Base-by-base conservation (phyloP, 2,113 vertebrate species). In the Halichoerus grypus region DNA sequence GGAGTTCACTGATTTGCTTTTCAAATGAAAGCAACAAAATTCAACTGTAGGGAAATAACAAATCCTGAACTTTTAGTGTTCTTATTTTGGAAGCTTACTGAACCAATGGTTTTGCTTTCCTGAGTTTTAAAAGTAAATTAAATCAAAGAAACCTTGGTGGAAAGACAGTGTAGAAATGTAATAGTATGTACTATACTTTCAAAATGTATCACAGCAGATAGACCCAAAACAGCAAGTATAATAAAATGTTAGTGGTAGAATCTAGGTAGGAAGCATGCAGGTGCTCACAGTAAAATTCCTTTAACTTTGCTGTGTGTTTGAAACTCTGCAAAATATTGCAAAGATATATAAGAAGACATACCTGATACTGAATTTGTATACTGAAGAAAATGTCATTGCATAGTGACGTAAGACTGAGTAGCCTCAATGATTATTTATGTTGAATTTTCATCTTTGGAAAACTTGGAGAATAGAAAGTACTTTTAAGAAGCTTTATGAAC, bases 1-100 rank as follows among this genome's bases (percentile, higher is more conserved):
- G n/a, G 42, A 94, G 53, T 46, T 97, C 79, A 46, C 61, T 21
- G 0, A 65, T 95, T 94, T 98, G 92, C 26, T 92, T 97, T 91
- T 80, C 63, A 95, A 94, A 97, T 80, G 71, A 81, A 94, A 92
- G 84, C 22, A 97, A 95, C 31, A 7, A 59, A 69, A 53, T 79
- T 97, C 97, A 3, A 3, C 71, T 79, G 51, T 33, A 97, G 53
- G 92, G 80, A 63, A 93, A 93, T 82, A 82, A 96, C 82, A 82
- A 96, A 57, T 93, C 67, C 57, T 95, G 28, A 94, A 91, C 71
- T 97, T 97, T 69, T 51, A 61, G 19, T 92, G 31, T 33, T 91
- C 74, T 97, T 83, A 79, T 42, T 88, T 91, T 94, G 53, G 59
- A 94, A 85, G 18, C 16, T 83, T 89, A 49, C 65, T 63, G 19